Evolutionary conservation across 2,113 vertebrate genomes (phyloP).

Genomic region (Telmatochromis sp.): DNA sequence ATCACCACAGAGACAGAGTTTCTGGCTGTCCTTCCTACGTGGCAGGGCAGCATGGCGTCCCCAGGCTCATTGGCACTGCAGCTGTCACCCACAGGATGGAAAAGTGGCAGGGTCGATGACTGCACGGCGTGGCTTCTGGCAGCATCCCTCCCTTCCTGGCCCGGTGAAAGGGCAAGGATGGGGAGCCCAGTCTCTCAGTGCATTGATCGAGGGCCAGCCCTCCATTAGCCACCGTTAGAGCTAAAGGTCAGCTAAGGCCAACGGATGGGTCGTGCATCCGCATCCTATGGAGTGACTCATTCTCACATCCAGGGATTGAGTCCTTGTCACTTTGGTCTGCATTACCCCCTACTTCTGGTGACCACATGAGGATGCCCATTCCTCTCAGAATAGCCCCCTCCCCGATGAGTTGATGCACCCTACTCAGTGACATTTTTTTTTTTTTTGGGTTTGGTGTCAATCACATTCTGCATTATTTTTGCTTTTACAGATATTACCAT

Average conservation of each 20-base stretch:
- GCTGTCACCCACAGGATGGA: slow-evolving; percentile 58
- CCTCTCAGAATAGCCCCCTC: slow-evolving; percentile 3
- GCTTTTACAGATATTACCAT: slow-evolving; percentile 48
- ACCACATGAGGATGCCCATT: neutral
- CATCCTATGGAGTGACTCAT: slow-evolving; percentile 43
- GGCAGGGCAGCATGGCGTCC: slow-evolving; percentile 50
- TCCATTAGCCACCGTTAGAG: slow-evolving; percentile 56
- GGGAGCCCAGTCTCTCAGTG: slow-evolving; percentile 36
- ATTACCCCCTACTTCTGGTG: neutral
- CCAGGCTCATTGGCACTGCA: slow-evolving; percentile 46
- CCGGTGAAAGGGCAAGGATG: slow-evolving; percentile 51
- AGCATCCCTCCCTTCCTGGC: slow-evolving; percentile 32
- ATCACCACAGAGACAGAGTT: neutral
- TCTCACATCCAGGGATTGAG: slow-evolving; percentile 27
- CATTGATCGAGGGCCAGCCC: slow-evolving; percentile 61
- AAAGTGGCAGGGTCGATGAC: slow-evolving; percentile 59
- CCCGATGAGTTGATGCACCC: neutral
- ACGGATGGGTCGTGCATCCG: slow-evolving; percentile 30
- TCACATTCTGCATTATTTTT: slow-evolving; percentile 35
- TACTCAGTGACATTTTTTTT: neutral
- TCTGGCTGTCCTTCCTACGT: slow-evolving; percentile 55
- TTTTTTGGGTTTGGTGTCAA: slow-evolving; percentile 31
- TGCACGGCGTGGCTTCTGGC: slow-evolving; percentile 43
- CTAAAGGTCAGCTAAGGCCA: slow-evolving; percentile 65
- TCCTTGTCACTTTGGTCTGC: slow-evolving; percentile 40